These are phyloP conservation scores for Poliocrania exsul DNA, from an alignment of 2,797 vertebrate genomes.

Conservation along the genomic window DNA sequence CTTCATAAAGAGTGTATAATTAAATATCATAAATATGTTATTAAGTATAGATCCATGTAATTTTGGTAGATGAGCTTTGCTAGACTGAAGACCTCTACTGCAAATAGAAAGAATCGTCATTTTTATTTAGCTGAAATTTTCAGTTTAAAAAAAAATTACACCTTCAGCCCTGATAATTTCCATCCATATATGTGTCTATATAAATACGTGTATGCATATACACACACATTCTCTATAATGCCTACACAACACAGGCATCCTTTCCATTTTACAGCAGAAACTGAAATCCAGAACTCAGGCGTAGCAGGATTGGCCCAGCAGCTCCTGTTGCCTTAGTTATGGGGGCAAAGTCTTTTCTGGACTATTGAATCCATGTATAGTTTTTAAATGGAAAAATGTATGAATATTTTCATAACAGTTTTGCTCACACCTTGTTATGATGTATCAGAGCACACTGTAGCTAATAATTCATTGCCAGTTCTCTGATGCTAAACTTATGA, in stretches of 20 bases:
- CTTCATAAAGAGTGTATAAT: background rate
- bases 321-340: background rate
- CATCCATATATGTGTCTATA: background rate
- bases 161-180: background rate
- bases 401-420: background rate
- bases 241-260: background rate
- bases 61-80: background rate
- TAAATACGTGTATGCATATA: background rate
- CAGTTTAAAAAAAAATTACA: background rate
- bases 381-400: constrained; percentile 16
- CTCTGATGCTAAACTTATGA: background rate
- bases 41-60: background rate
- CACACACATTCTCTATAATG: background rate
- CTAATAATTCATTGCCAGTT: constrained; percentile 37
- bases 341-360: background rate
- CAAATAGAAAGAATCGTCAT: background rate
- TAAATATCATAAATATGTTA: background rate
- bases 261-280: background rate
- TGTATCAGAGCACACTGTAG: background rate
- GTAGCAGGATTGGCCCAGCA: background rate
- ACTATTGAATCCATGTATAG: background rate
- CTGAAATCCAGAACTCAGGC: background rate
- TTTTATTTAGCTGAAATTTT: background rate
- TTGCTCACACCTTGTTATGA: background rate
- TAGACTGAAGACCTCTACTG: background rate